A percentile compares a stretch with the other conserved stretches of the same genome.
Evolutionary conservation across 2,888 invertebrate genomes (phyloP).

Genomic region (Eucera pruinosa): DNA sequence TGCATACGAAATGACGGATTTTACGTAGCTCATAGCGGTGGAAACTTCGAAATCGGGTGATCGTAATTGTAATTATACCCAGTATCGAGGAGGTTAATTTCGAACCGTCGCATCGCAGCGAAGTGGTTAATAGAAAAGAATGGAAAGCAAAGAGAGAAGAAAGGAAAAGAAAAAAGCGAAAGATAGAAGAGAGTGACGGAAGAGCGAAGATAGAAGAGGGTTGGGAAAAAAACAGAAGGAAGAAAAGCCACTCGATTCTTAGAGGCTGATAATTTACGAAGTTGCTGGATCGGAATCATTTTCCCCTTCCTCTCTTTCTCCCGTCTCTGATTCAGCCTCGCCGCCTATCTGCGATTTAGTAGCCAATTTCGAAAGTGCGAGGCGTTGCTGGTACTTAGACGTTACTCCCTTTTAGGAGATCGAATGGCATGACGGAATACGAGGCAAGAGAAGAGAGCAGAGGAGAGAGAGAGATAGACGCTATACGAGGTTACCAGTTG

Average conservation of each 20-base stretch:
- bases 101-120: no score
- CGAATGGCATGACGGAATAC: conserved; percentile 66
- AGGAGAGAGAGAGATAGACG: no score
- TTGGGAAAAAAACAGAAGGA: conserved; percentile 17
- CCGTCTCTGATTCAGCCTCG: conserved; percentile 19
- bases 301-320: conserved; percentile 25
- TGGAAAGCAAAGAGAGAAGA: no score
- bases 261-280: conserved; percentile 78
- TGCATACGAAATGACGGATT: no score
- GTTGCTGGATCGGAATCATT: conserved; percentile 78
- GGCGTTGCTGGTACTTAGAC: conserved; percentile 77
- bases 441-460: conserved; percentile 31
- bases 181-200: neutral
- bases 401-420: conserved; percentile 73
- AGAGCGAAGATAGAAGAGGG: neutral
- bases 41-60: no score
- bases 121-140: neutral
- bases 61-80: no score
- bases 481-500: conserved; percentile 32
- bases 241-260: conserved; percentile 60
- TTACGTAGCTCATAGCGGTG: no score
- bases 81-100: no score
- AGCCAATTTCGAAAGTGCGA: conserved; percentile 82
- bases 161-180: neutral
- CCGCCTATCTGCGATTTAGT: conserved; percentile 75